Evolutionary conservation across 2,888 invertebrate species (phyloP).

Genomic region (Quadroppia sp.): DNA sequence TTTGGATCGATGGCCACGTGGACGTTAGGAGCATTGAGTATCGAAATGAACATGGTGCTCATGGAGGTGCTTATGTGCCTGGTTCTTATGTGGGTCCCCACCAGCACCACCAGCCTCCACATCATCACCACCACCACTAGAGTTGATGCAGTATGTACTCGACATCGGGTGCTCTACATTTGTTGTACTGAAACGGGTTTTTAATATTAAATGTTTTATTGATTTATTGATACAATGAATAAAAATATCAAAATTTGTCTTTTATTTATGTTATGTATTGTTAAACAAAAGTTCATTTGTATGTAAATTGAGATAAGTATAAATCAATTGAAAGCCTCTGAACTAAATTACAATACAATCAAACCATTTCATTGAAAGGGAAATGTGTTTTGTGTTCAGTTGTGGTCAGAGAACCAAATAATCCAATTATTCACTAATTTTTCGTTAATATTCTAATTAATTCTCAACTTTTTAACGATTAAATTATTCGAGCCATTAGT

Average conservation of each 20-base stretch:
- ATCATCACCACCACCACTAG: background rate
- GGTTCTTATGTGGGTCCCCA: background rate
- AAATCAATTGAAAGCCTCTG: background rate
- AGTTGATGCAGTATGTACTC: background rate
- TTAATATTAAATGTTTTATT: background rate
- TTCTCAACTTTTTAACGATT: background rate
- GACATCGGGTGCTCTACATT: background rate
- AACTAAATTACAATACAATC: background rate
- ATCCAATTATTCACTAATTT: slow-evolving; percentile 1
- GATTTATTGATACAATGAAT: background rate
- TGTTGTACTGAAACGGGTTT: background rate
- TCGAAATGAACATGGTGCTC: background rate
- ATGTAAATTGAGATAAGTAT: background rate
- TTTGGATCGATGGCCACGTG: slow-evolving; percentile 9
- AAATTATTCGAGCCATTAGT: background rate
- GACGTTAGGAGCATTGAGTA: background rate
- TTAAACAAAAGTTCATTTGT: background rate
- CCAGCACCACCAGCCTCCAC: background rate
- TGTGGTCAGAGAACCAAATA: background rate
- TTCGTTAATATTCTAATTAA: slow-evolving; percentile 4
- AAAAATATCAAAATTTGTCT: background rate
- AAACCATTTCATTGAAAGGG: background rate
- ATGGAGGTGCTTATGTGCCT: background rate
- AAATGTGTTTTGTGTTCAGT: background rate
- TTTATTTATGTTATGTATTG: background rate